phyloP scores from a whole-genome alignment of 2,113 vertebrate genomes.

The Brachypodius melanocephalos region DNA sequence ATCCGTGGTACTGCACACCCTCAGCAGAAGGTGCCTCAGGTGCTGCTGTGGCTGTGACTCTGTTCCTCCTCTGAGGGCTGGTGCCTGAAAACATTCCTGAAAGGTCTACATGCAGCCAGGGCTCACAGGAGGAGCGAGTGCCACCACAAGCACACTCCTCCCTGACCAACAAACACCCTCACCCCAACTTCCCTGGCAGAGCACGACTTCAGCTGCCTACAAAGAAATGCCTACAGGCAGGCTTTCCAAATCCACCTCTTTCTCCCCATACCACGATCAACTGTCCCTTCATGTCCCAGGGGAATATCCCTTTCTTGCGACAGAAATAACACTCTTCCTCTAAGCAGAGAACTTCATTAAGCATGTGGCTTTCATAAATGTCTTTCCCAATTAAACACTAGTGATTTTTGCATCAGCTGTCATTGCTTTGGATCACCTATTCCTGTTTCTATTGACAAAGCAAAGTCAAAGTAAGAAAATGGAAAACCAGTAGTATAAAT shows the following conservation, averaged over 20 bases:
- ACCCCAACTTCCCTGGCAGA: neutral
- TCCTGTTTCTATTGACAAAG: neutral
- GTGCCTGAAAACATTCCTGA: neutral
- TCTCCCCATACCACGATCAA: fast-evolving
- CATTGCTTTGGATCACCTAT: neutral
- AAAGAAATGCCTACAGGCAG: neutral
- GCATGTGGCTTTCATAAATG: neutral
- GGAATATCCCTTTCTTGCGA: neutral
- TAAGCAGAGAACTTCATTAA: neutral
- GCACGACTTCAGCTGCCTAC: neutral
- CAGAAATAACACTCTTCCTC: neutral
- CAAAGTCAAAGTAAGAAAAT: neutral
- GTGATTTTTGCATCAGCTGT: neutral
- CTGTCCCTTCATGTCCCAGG: neutral
- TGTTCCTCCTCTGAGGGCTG: neutral
- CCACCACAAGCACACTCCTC: neutral
- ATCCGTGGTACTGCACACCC: neutral
- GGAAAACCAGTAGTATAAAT: neutral
- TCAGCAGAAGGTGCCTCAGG: neutral
- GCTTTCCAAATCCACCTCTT: neutral
- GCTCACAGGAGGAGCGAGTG: neutral
- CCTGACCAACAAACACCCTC: neutral
- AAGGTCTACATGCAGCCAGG: fast-evolving
- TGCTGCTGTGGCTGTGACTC: fast-evolving
- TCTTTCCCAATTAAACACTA: neutral